These are phyloP conservation scores for Clamator glandarius DNA, from an alignment of 2,797 vertebrate genomes.

Conservation along the genomic window DNA sequence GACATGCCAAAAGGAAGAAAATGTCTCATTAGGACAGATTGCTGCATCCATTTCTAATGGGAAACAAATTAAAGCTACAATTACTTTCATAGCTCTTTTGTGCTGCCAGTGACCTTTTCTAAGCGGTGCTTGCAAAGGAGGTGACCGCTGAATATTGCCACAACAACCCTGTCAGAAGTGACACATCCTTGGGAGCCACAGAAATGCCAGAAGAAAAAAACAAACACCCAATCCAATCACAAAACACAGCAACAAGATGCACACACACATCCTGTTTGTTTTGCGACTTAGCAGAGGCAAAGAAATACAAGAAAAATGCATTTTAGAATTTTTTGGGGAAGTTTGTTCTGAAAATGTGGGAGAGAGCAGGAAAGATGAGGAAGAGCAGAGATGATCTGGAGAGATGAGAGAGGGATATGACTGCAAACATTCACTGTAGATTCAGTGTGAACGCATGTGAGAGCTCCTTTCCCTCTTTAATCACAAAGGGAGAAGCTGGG, in stretches of 20 bases:
- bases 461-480: background rate
- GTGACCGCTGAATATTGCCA: background rate
- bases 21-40: conserved; percentile 7
- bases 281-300: background rate
- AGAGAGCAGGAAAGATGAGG: background rate
- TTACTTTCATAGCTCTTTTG: background rate
- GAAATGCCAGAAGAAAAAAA: background rate
- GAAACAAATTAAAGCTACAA: conserved; percentile 28
- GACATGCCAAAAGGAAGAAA: background rate
- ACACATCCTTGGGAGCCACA: background rate
- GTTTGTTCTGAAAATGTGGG: background rate
- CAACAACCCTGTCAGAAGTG: background rate
- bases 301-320: background rate
- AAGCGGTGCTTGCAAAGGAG: background rate
- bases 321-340: background rate
- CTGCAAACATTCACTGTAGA: background rate
- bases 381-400: background rate
- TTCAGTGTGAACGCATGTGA: rapidly evolving
- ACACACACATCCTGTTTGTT: background rate
- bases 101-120: conserved; percentile 1
- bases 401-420: background rate
- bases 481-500: background rate
- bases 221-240: background rate
- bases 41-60: conserved; percentile 13
- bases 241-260: background rate